These are phyloP conservation scores for Orthosia gracilis DNA, from an alignment of 2,888 invertebrate genomes.

Conservation along the genomic window DNA sequence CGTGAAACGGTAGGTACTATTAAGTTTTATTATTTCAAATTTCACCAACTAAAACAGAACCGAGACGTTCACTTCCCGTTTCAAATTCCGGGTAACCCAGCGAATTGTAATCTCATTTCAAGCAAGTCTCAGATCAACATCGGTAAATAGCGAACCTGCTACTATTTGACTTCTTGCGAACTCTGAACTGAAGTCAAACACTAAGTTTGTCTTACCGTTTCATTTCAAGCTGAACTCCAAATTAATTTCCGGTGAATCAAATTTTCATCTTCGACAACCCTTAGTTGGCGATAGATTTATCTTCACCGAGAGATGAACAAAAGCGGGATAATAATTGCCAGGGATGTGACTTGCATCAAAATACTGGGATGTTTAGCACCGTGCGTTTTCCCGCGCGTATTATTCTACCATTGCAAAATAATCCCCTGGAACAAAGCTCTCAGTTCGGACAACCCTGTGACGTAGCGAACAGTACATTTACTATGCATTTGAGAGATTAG, in stretches of 20 bases:
- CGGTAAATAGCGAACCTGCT: conserved; percentile 6
- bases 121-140: background rate
- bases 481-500: conserved; percentile 57
- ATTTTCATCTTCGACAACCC: conserved; percentile 26
- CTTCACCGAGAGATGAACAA: background rate
- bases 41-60: too few species aligned
- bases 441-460: conserved; percentile 10
- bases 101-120: background rate
- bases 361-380: background rate
- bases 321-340: background rate
- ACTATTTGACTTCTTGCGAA: conserved; percentile 36
- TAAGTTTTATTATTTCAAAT: too few species aligned
- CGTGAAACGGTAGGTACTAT: too few species aligned
- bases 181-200: conserved; percentile 38
- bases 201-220: conserved; percentile 33
- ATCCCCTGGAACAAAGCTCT: conserved; percentile 21
- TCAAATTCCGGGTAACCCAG: background rate
- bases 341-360: conserved; percentile 2
- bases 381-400: background rate
- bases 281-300: conserved; percentile 17
- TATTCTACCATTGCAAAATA: conserved; percentile 26
- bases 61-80: background rate
- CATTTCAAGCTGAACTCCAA: conserved; percentile 26
- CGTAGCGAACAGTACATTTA: conserved; percentile 28
- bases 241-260: conserved; percentile 40